These are phyloP conservation scores for Chrysomela aeneicollis DNA, from an alignment of 2,888 invertebrate species.

Conservation along the genomic window DNA sequence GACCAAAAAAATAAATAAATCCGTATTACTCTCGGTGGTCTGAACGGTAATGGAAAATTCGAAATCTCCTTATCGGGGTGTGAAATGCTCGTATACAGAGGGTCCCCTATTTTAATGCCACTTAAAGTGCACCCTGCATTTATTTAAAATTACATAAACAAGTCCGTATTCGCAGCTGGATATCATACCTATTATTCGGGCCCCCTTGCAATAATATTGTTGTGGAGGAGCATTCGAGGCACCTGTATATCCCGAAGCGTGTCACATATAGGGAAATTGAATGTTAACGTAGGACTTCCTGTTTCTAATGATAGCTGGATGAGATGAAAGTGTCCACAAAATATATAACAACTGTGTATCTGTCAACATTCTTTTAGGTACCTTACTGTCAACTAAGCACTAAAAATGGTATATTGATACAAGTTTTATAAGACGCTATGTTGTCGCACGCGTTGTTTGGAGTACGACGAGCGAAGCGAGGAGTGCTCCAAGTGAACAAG, in stretches of 20 bases:
- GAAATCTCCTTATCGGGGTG: slow-evolving; percentile 36
- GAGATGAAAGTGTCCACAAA: too few relatives aligned
- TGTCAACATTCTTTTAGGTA: too few relatives aligned
- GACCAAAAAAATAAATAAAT: slow-evolving; percentile 28
- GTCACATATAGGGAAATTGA: background rate
- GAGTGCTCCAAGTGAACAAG: too few relatives aligned
- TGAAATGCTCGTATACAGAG: slow-evolving; percentile 23
- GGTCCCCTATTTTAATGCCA: slow-evolving; percentile 29
- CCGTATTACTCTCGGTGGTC: slow-evolving; percentile 33
- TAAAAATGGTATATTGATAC: too few relatives aligned
- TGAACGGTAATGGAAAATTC: slow-evolving; percentile 33
- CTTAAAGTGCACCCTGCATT: slow-evolving; percentile 34
- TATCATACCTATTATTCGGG: slow-evolving; percentile 34
- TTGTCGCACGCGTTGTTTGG: too few relatives aligned
- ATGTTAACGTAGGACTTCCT: slow-evolving; percentile 9
- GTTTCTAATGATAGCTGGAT: background rate
- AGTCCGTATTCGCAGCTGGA: slow-evolving; percentile 35
- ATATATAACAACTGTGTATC: too few relatives aligned
- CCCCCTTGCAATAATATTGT: slow-evolving; percentile 33
- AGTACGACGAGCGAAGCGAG: too few relatives aligned
- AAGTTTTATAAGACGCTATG: too few relatives aligned
- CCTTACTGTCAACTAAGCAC: too few relatives aligned
- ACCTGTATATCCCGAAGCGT: slow-evolving; percentile 24
- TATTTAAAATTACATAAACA: slow-evolving; percentile 35
- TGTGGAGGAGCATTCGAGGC: slow-evolving; percentile 22